phyloP scores from a whole-genome alignment of 2,113 vertebrate genomes.

The Anser brachyrhynchus region DNA sequence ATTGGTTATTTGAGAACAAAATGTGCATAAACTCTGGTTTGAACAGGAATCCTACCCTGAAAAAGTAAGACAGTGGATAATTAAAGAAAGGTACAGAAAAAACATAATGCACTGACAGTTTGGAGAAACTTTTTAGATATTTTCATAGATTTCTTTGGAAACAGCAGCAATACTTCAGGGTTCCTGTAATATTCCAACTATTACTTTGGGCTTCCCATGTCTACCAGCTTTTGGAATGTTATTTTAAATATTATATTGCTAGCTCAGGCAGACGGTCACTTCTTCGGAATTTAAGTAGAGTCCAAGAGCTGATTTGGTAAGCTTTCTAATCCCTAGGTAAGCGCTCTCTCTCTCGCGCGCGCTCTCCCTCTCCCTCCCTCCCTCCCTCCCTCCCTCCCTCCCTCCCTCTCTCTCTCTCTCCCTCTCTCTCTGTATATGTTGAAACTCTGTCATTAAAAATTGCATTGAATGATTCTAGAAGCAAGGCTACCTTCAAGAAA shows the following conservation, averaged over 20 bases:
- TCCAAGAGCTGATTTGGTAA: not conserved
- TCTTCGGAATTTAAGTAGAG: not conserved
- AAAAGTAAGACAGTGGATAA: not conserved
- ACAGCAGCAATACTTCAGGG: not conserved
- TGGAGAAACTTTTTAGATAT: not conserved
- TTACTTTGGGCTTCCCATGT: not conserved
- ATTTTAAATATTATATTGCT: not conserved
- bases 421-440: not conserved
- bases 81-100: not conserved
- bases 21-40: not conserved
- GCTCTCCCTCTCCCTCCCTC: no score
- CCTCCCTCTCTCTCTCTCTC: no score
- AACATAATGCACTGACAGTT: not conserved
- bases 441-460: not conserved
- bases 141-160: not conserved
- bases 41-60: not conserved
- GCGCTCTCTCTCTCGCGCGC: no score
- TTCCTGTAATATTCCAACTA: not conserved
- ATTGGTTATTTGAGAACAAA: not conserved
- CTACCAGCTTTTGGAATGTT: not conserved
- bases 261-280: not conserved
- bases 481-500: not conserved
- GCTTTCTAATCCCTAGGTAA: not conserved
- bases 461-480: not conserved
- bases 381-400: no score